A percentile compares a stretch with the other conserved stretches of the same genome.
Conservation (phyloP, 2,797 vertebrate genomes). For the Typhlichthys eigenmanni region DNA sequence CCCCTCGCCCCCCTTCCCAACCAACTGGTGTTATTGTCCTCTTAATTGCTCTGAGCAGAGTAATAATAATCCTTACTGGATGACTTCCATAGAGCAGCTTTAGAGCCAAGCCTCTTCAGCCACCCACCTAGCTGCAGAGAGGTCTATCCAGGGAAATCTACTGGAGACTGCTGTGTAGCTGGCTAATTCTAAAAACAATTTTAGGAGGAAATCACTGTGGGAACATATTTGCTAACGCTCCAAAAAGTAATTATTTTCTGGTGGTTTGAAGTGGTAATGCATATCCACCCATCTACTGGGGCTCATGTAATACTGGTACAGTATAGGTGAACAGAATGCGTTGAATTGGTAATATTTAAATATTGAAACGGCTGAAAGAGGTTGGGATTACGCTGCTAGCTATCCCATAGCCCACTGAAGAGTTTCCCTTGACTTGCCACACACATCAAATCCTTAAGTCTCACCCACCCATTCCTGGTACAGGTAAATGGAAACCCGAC, state of each 20-base stretch:
- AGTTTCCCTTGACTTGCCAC: too few species aligned
- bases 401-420: too few species aligned
- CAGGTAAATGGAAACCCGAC: too few species aligned
- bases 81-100: conserved; percentile 70
- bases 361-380: too few species aligned
- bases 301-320: neutral
- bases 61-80: conserved; percentile 68
- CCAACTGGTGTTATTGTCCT: conserved; percentile 28
- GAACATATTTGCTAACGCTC: conserved; percentile 24
- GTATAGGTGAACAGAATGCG: too few species aligned
- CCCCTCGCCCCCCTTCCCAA: conserved; percentile 21
- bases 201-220: conserved; percentile 22
- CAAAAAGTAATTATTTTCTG: neutral
- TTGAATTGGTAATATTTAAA: too few species aligned
- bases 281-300: neutral
- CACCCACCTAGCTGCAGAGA: conserved; percentile 60
- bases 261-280: neutral
- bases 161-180: conserved; percentile 19
- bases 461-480: too few species aligned
- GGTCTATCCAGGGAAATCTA: conserved; percentile 53
- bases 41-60: conserved; percentile 55
- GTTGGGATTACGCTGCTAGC: too few species aligned
- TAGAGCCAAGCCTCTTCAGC: conserved; percentile 52
- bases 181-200: conserved; percentile 35
- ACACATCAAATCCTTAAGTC: too few species aligned